Evolutionary conservation across 2,113 vertebrate genomes (phyloP).

Genomic region (Archocentrus centrarchus): DNA sequence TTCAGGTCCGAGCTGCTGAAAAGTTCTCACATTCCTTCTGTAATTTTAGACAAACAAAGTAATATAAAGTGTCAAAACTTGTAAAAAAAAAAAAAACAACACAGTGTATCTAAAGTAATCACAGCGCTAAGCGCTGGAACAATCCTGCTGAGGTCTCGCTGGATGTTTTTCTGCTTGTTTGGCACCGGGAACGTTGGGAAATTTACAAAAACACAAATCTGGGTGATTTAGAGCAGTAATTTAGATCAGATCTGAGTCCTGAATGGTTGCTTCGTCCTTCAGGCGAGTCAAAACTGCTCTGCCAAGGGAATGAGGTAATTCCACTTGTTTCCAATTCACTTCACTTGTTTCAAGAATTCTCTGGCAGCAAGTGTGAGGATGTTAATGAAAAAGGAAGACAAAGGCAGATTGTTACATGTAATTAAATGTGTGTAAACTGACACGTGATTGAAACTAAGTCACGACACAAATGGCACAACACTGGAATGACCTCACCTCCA

Average conservation of each 20-base stretch:
- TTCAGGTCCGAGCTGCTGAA: not conserved
- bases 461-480: slow-evolving; percentile 5
- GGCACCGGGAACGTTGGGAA: not conserved
- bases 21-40: not conserved
- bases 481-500: slow-evolving; percentile 25
- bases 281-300: not conserved
- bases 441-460: not conserved
- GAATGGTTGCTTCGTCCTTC: slow-evolving; percentile 1
- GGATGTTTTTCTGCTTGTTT: not conserved
- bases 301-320: slow-evolving; percentile 56
- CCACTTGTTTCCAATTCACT: slow-evolving; percentile 45
- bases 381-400: slow-evolving; percentile 1
- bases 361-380: slow-evolving; percentile 41
- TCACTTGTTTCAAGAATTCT: slow-evolving; percentile 41
- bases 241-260: slow-evolving; percentile 16
- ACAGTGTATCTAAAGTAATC: not conserved
- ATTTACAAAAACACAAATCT: slow-evolving; percentile 11
- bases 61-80: not conserved
- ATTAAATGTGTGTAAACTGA: not conserved
- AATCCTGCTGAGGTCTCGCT: not conserved
- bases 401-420: not conserved
- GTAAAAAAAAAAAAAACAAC: slow-evolving; percentile 5
- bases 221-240: not conserved
- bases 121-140: not conserved
- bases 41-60: slow-evolving; percentile 1